Evolutionary conservation across 1,140 invertebrate genomes (phyloP).

Genomic region (Ostrea edulis): DNA sequence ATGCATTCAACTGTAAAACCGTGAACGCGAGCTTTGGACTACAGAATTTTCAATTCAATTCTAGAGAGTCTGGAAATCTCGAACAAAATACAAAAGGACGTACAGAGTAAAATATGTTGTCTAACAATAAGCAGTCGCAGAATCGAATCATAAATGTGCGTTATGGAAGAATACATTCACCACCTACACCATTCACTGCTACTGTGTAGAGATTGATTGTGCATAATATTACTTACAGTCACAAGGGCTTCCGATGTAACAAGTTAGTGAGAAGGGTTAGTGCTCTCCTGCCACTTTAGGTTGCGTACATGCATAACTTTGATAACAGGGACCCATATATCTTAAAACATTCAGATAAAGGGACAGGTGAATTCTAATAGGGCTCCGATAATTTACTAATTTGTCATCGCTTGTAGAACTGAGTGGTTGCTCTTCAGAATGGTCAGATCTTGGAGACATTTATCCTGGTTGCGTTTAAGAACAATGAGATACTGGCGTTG

Average conservation of each 20-base stretch:
- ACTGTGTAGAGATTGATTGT: too few species aligned
- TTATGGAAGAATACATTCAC: too few species aligned
- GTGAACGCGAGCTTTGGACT: too few species aligned
- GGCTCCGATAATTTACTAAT: neutral
- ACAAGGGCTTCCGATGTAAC: neutral
- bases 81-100: too few species aligned
- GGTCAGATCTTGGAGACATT: neutral
- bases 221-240: neutral
- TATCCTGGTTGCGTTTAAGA: neutral
- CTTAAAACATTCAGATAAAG: conserved; percentile 15
- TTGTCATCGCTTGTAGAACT: neutral
- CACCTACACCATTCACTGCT: too few species aligned
- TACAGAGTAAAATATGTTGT: too few species aligned
- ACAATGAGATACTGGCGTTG: neutral
- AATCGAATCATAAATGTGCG: too few species aligned
- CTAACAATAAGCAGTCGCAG: too few species aligned
- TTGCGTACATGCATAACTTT: neutral
- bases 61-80: too few species aligned
- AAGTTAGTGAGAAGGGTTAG: neutral
- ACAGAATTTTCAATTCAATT: too few species aligned
- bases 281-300: neutral
- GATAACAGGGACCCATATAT: conserved; percentile 30
- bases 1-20: too few species aligned
- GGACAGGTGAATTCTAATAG: conserved; percentile 7
- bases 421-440: neutral